Evolutionary conservation across 2,888 invertebrate genomes (phyloP), one percentile per base, ranked within the genome.

Genomic region (Pemphredon lugubris): DNA sequence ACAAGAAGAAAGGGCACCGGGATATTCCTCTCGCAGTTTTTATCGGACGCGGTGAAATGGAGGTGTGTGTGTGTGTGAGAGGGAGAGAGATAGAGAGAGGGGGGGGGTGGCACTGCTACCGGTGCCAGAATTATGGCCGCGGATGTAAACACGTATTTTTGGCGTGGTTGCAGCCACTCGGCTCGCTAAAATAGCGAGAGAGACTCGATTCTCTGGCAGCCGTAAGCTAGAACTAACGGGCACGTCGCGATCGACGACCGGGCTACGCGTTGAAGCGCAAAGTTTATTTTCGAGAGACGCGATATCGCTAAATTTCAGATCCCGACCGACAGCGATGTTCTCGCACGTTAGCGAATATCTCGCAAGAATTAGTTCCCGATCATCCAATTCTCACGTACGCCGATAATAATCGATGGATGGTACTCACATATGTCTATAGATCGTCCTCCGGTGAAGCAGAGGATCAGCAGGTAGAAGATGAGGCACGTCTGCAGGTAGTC

Each of bases 371-470:
- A n/a, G n/a, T n/a, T n/a, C n/a, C n/a, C n/a, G n/a, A n/a, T n/a
- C n/a, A n/a, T n/a, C n/a, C n/a, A n/a, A n/a, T n/a, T n/a, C n/a
- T n/a, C n/a, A 6, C 2, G 1, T 40, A 16, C 2, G 5, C 1
- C 34, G 21, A 37, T n/a, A 44, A 18, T 20, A 7, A 16, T 34
- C n/a, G 20, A 5, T 2, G 13, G 7, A 34, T 14, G 23, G 3
- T 63, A 88, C 89, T 88, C 73, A 89, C 89, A 89, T 87, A 88
- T 87, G 88, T 89, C 89, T 85, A 89, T 85, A 76, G 89, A 87
- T 74, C 74, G 82, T 81, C 84, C 86, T 77, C 77, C 77, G 74
- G 79, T 79, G 81, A 82, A 82, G 77, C 76, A 83, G 81, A 87
- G 79, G 79, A 86, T 82, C 75, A 87, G 79, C 73, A 85, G 82